These are phyloP conservation scores for Homarus americanus DNA, from an alignment of 1,140 invertebrate genomes.

Conservation along the genomic window DNA sequence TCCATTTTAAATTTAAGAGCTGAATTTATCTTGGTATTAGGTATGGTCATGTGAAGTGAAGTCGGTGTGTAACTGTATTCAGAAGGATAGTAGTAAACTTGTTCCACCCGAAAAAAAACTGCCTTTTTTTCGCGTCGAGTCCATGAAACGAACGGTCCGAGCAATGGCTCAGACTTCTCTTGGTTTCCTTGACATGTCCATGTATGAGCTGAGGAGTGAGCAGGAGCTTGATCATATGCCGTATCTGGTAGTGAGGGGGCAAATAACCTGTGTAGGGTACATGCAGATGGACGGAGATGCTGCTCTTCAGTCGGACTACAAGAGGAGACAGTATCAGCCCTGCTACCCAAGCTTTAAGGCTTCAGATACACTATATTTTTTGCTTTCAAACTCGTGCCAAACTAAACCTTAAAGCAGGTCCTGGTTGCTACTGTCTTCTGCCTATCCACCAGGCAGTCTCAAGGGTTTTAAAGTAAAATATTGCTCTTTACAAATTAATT, in stretches of 20 bases:
- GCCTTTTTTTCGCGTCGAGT: not conserved
- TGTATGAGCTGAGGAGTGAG: not conserved
- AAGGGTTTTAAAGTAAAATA: not conserved
- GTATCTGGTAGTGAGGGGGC: not conserved
- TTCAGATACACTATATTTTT: not conserved
- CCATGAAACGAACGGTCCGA: not conserved
- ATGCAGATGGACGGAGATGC: not conserved
- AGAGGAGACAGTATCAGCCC: not conserved
- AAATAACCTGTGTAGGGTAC: not conserved
- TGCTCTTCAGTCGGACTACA: no score
- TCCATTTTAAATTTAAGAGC: not conserved
- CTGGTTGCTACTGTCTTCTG: constrained; percentile 9
- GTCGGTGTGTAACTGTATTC: constrained; percentile 51
- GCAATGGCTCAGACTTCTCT: not conserved
- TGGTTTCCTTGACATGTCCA: constrained; percentile 1
- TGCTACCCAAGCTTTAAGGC: constrained; percentile 8
- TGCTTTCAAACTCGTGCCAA: not conserved
- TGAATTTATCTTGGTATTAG: constrained; percentile 1
- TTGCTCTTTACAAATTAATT: not conserved
- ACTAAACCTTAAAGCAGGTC: constrained; percentile 6
- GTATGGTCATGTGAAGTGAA: constrained; percentile 21
- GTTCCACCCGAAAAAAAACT: constrained; percentile 21
- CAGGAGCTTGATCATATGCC: not conserved
- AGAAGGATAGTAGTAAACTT: constrained; percentile 51
- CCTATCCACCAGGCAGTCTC: not conserved